Evolutionary conservation across 92 coral and sea anemone species (phyloP), one percentile per base, ranked within the genome.

Genomic region (Umimayanthus kanabou): DNA sequence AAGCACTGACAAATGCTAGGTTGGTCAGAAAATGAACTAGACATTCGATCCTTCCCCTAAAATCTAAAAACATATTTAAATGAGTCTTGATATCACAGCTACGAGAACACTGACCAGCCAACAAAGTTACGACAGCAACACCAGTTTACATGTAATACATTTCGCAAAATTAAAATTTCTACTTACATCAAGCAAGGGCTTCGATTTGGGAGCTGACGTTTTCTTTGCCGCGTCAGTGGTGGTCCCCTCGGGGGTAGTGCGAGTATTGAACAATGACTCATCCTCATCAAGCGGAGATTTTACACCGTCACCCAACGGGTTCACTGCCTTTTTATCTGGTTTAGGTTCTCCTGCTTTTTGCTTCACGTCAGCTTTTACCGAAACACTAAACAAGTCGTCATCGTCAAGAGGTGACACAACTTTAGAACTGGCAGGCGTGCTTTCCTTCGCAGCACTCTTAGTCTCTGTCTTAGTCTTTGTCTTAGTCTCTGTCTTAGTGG

Each of bases 371-470:
- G 67, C 90, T 74, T 77, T 92, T 58, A 50, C 69, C 39, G 93
- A 88, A 71, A 89, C 87, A 33, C 80, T 82, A 90, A 93, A 92
- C 78, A 95, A 84, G 73, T 96, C 96, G 47, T 96, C 94, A 28
- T 92, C 98, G 57, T 80, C 88, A 66, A 77, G 87, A 4, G 90
- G 45, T 5, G 89, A 14, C 65, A 86, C 76, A 37, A 25, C 39
- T 79, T 67, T 81, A 47, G 86, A 64, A 14, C 9, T 61, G 0
- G 74, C 66, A 75, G 88, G 43, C 55, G 53, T 65, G 30, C 81
- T 82, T 29, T 82, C 90, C 75, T 39, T 53, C 49, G 55, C 69
- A 47, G 76, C 53, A 58, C 37, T 89, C 22, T 89, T 80, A 76
- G 76, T 73, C 50, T 6, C 30, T 37, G 42, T 57, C 72, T 16